These are phyloP conservation scores for Melanophora roralis DNA, from an alignment of 2,888 invertebrate genomes.

Conservation along the genomic window DNA sequence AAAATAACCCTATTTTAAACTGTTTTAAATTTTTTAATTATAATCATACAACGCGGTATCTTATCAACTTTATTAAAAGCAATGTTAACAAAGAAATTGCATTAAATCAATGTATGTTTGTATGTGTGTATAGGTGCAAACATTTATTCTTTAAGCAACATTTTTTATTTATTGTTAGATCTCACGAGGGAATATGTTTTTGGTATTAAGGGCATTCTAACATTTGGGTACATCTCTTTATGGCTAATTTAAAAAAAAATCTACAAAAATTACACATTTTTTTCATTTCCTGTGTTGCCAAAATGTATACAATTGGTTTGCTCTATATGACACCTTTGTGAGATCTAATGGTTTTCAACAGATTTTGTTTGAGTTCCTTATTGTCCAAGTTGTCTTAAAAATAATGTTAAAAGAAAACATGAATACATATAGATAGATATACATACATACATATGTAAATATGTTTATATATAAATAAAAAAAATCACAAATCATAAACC, in stretches of 20 bases:
- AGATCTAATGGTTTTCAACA: constrained; percentile 26
- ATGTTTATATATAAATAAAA: too few relatives aligned
- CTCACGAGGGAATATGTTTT: neutral
- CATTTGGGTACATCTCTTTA: neutral
- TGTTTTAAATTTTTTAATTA: too few relatives aligned
- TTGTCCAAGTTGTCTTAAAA: constrained; percentile 12
- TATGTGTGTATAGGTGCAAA: constrained; percentile 9
- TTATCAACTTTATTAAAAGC: too few relatives aligned
- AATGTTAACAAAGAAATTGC: neutral
- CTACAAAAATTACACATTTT: neutral
- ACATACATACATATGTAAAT: too few relatives aligned
- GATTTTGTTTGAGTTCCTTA: constrained; percentile 28
- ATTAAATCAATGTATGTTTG: neutral
- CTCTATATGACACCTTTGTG: neutral
- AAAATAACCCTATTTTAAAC: too few relatives aligned
- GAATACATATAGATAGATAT: too few relatives aligned
- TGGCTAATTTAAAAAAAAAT: neutral
- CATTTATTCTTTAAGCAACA: constrained; percentile 36
- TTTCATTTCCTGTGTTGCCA: constrained; percentile 6
- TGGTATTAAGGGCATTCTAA: neutral
- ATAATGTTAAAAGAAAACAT: neutral
- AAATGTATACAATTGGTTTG: constrained; percentile 41
- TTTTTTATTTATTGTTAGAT: neutral
- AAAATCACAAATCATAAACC: neutral
- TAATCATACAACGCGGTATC: too few relatives aligned